phyloP scores from a whole-genome alignment of 2,797 vertebrate genomes.

The Buceros bicornis region DNA sequence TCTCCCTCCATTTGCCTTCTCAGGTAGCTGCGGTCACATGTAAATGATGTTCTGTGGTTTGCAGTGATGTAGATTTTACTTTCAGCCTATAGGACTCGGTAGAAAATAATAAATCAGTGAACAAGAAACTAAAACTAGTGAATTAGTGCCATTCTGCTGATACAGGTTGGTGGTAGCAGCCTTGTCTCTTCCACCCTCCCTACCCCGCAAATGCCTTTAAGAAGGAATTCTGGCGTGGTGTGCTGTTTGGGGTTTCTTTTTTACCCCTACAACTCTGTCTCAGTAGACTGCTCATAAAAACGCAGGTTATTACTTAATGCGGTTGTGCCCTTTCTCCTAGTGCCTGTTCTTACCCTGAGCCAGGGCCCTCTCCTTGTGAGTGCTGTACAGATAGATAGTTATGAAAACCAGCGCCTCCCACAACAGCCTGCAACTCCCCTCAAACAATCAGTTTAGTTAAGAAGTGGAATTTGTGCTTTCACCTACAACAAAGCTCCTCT shows the following conservation, averaged over 20 bases:
- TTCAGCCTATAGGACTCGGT: neutral
- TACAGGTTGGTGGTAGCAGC: neutral
- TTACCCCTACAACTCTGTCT: neutral
- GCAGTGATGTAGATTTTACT: neutral
- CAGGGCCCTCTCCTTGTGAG: neutral
- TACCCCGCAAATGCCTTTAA: neutral
- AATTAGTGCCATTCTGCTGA: neutral
- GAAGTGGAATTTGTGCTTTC: slow-evolving; percentile 9
- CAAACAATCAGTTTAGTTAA: neutral
- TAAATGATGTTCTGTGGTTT: neutral
- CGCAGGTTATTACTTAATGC: neutral
- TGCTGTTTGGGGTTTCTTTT: neutral
- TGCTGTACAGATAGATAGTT: neutral
- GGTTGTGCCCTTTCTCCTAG: neutral
- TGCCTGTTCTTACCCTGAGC: neutral
- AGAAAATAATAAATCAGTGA: neutral
- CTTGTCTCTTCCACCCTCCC: neutral
- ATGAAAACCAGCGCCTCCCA: slow-evolving; percentile 22
- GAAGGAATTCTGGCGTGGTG: neutral
- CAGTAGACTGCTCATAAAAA: neutral
- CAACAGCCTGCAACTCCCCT: neutral
- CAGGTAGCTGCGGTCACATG: neutral
- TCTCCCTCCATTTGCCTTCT: neutral
- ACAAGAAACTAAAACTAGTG: neutral
- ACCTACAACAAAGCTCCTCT: slow-evolving; percentile 3